Evolutionary conservation across 2,113 vertebrate genomes (phyloP).

Genomic region (Sebastes schlegelii): DNA sequence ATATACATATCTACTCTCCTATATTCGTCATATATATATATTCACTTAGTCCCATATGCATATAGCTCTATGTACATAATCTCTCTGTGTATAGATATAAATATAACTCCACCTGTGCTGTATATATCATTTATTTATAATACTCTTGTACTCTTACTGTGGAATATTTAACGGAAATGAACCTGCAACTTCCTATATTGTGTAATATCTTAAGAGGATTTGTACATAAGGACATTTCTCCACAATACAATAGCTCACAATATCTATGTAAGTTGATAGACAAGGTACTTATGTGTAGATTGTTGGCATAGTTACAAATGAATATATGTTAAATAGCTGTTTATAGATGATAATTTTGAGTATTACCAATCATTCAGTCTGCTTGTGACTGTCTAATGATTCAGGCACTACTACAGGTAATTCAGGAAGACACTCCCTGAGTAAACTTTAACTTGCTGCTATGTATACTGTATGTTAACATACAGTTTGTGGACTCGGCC

Average conservation of each 20-base stretch:
- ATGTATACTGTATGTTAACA: background rate
- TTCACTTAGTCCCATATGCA: too few relatives aligned
- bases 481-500: background rate
- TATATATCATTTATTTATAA: too few relatives aligned
- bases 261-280: background rate
- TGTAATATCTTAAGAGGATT: background rate
- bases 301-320: too few relatives aligned
- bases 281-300: background rate
- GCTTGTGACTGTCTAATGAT: background rate
- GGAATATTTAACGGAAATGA: background rate
- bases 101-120: too few relatives aligned
- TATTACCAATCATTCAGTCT: background rate
- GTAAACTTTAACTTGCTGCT: background rate
- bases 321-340: too few relatives aligned
- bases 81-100: too few relatives aligned
- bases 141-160: background rate
- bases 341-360: too few relatives aligned
- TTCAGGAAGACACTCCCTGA: background rate
- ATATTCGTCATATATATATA: too few relatives aligned
- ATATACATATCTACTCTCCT: too few relatives aligned
- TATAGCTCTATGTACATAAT: too few relatives aligned
- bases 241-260: background rate
- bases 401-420: background rate
- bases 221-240: background rate
- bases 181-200: background rate